Percentiles rank a stretch among this genome's conserved stretches.
phyloP scores from a whole-genome alignment of 2,888 invertebrate species.

The Linnaemya tessellans region DNA sequence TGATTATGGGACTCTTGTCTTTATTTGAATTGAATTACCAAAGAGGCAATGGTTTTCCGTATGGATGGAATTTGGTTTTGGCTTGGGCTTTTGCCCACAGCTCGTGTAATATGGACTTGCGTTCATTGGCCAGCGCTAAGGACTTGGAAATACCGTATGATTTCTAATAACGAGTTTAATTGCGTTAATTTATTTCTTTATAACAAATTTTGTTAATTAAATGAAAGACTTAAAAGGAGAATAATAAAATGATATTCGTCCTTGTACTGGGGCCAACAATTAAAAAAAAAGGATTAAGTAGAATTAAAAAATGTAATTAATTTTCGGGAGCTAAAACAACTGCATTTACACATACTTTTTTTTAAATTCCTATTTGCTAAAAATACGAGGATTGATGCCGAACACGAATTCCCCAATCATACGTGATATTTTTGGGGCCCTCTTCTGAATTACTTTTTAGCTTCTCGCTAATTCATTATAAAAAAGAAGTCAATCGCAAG shows the following conservation, averaged over 20 bases:
- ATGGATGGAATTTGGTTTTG: constrained; percentile 74
- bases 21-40: constrained; percentile 77
- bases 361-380: not conserved
- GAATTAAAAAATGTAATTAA: too few relatives aligned
- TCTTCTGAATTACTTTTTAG: too few relatives aligned
- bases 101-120: constrained; percentile 65
- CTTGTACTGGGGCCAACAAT: too few relatives aligned
- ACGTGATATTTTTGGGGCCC: too few relatives aligned
- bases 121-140: not conserved
- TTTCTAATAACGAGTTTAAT: not conserved
- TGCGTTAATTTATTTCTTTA: not conserved
- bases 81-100: constrained; percentile 69
- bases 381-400: not conserved
- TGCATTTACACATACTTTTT: not conserved
- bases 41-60: constrained; percentile 76
- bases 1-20: constrained; percentile 75
- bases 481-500: too few relatives aligned
- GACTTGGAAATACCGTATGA: not conserved
- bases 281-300: too few relatives aligned
- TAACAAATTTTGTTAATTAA: not conserved
- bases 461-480: too few relatives aligned
- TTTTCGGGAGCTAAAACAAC: too few relatives aligned
- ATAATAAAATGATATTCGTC: too few relatives aligned
- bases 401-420: too few relatives aligned
- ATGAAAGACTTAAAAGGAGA: too few relatives aligned